Conservation (phyloP, 2,888 invertebrate species). For the Platypus cylindrus region DNA sequence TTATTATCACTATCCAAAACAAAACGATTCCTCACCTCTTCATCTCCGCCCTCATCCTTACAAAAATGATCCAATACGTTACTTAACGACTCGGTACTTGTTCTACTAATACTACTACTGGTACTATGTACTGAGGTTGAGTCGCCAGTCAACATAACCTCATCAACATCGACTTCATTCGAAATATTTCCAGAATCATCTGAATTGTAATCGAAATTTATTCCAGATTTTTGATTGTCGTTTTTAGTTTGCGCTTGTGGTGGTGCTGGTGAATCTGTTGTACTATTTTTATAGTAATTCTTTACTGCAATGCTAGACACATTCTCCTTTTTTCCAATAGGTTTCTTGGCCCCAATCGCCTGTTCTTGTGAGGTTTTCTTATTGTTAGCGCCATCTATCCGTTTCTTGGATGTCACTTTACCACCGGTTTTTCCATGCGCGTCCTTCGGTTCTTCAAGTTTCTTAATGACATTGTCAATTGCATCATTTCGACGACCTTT, state of each 20-base stretch:
- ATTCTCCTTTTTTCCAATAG: constrained; percentile 1
- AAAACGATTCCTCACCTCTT: no score
- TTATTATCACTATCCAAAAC: no score
- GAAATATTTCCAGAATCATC: constrained; percentile 76
- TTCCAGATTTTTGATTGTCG: constrained; percentile 18
- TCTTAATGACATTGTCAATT: constrained; percentile 19
- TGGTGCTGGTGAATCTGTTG: constrained; percentile 16
- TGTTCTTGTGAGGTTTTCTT: neutral
- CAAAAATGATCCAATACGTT: constrained; percentile 16
- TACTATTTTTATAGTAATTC: constrained; percentile 8
- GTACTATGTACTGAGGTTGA: no score
- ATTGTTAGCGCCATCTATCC: neutral
- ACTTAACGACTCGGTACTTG: constrained; percentile 17
- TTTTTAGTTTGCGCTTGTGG: constrained; percentile 21
- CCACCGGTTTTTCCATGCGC: constrained; percentile 7
- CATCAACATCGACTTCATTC: constrained; percentile 45
- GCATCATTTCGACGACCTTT: constrained; percentile 18
- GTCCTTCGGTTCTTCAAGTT: constrained; percentile 16
- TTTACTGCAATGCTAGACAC: no score
- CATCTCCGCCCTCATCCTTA: no score
- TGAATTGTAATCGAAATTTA: constrained; percentile 42
- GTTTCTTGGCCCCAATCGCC: constrained; percentile 9
- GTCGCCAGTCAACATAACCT: constrained; percentile 17
- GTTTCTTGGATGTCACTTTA: constrained; percentile 14
- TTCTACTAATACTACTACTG: constrained; percentile 14